Conservation (phyloP, 2,888 invertebrate genomes). For the Daptonema setosum region DNA sequence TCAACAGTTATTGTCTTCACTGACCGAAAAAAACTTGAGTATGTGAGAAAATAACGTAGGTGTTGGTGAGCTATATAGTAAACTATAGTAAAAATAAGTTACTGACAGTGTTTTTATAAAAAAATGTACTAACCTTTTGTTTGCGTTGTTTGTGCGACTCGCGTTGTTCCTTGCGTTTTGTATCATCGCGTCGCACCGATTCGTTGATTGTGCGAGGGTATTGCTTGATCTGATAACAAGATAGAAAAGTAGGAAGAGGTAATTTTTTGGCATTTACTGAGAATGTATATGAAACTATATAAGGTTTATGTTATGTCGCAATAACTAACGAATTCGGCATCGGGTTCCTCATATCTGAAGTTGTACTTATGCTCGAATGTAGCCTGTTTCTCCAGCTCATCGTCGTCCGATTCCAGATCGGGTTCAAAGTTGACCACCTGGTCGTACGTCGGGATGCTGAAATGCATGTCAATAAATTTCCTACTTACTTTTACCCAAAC, state of each 20-base stretch:
- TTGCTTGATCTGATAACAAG: constrained; percentile 46
- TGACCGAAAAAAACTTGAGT: no score
- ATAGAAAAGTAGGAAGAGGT: constrained; percentile 5
- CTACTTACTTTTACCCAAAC: no score
- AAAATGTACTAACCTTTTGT: constrained; percentile 4
- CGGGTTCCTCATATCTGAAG: constrained; percentile 86
- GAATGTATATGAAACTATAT: constrained; percentile 3
- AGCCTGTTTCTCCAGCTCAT: constrained; percentile 50
- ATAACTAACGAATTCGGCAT: constrained; percentile 46
- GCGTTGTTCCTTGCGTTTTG: constrained; percentile 53
- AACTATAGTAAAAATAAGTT: no score
- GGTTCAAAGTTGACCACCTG: constrained; percentile 42
- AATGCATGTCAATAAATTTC: not conserved
- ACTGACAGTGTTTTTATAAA: no score
- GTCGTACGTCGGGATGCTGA: constrained; percentile 34
- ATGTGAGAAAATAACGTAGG: no score
- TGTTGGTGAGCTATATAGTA: no score
- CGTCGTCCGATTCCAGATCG: constrained; percentile 53
- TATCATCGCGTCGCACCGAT: constrained; percentile 57
- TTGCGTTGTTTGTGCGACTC: constrained; percentile 30
- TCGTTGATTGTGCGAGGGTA: constrained; percentile 70
- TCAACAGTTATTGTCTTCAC: no score
- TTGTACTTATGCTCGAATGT: constrained; percentile 84
- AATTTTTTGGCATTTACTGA: not conserved
- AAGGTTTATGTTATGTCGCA: not conserved